Base-by-base conservation (phyloP, 2,797 vertebrate genomes). In the Lindbergichthys nudifrons region DNA sequence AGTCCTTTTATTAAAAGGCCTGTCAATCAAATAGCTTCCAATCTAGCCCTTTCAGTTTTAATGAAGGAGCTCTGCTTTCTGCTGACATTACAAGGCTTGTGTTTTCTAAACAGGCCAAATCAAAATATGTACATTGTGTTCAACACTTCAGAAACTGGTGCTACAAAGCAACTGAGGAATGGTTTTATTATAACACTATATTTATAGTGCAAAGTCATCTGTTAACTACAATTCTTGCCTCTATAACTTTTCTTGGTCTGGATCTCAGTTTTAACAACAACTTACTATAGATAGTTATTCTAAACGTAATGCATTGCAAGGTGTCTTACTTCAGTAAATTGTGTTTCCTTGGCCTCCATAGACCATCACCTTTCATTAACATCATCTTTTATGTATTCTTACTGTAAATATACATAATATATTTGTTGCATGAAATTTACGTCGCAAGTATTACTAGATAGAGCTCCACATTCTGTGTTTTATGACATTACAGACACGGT, bases 391-490 rank as follows among this genome's bases (percentile, higher is more conserved):
- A 58, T 51, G 4, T 42, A 62, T 71, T 26, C 41, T 41, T 30
- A 16, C 18, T 36, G 32, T 36, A 6, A 36, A 46, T 65, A 60
- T 53, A 15, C n/a, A 26, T 66, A 43, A 26, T 53, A 47, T 57
- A 39, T 69, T 48, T 57, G n/a, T 60, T 60, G 52, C 13, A 42
- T 73, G 26, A 62, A 26, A 32, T 69, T 62, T 36, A 36, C 32
- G 26, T 26, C 26, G 0, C 32, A 36, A 36, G 32, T 36, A 36
- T 53, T 68, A 51, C 36, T 73, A 65, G 73, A 65, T 64, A 23
- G 21, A 66, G 63, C 71, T 70, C 70, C 64, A 61, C 65, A 63
- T 67, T 76, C 73, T 62, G 70, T 80, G 47, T 62, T 71, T 85
- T 39, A 68, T 67, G 52, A 73, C 54, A 43, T 69, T 36, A 5